Evolutionary conservation across 1,140 invertebrate species (phyloP), one percentile per base, ranked within the genome.

Genomic region (Forficula auricularia): DNA sequence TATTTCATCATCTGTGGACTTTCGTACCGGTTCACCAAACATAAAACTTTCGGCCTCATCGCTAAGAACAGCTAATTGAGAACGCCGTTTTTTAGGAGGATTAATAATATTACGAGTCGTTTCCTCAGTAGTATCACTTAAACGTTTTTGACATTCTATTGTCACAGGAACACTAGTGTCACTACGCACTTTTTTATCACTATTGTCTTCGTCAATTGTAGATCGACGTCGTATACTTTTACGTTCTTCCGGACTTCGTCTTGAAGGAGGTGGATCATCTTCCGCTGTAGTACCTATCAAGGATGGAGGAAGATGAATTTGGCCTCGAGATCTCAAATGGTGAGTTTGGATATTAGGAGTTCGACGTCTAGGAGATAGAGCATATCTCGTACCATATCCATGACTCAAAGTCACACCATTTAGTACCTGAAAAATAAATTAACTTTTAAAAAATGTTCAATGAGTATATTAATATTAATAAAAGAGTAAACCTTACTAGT

Each of bases 41-140:
- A 86, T 79, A 54, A 84, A 86, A 38, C 77, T 82, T 50, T 83
- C 80, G 0, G 81, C 82, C 56, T 86, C 81, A 45, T 82, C 77
- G 44, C 80, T 84, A 1, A 86, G 54, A 14, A 78, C 64, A 0
- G 74, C 73, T 14, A 85, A 51, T 57, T 84, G 79, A 0, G 79
- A 77, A 39, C 74, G 70, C 15, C 79, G 64, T 79, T 64, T 3
- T 80, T 68, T 40, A 77, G 22, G 22, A 27, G 75, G 41, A 68
- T 72, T 49, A n/a, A n/a, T n/a, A 82, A 82, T 48, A 33, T 44
- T 38, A 15, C 33, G 36, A 39, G 32, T 1, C 42, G 19, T 12
- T 13, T 18, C 30, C 14, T 38, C 36, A 19, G 20, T 37, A 15
- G 27, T 30, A 10, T 40, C 38, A 43, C 32, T 19, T 40, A 32